Conservation (phyloP, 2,113 vertebrate species). For the Microcebus lehilahytsara region DNA sequence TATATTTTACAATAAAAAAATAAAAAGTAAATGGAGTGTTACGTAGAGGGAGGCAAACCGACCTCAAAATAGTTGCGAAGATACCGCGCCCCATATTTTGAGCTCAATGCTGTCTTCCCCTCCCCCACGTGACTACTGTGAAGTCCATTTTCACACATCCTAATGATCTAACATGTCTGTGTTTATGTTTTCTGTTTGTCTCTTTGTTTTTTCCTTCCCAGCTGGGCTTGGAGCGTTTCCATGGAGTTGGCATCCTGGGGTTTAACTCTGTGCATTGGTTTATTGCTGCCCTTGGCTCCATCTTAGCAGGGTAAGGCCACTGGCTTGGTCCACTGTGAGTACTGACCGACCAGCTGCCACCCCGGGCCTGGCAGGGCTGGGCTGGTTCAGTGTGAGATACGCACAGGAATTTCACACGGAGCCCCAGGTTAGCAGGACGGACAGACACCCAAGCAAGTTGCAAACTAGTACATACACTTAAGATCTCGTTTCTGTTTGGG, state of each 20-base stretch:
- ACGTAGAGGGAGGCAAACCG: neutral
- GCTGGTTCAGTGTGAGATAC: neutral
- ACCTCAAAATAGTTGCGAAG: neutral
- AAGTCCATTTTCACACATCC: neutral
- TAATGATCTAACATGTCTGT: rapidly evolving
- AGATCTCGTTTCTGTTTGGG: too few species aligned
- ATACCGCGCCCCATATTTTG: neutral
- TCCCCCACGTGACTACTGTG: rapidly evolving
- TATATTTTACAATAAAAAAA: neutral
- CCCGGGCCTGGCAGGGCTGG: neutral
- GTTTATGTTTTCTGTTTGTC: neutral
- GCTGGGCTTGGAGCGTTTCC: conserved; percentile 93
- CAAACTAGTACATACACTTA: too few species aligned
- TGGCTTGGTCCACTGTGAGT: rapidly evolving
- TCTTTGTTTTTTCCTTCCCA: conserved; percentile 75
- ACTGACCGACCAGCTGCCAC: rapidly evolving
- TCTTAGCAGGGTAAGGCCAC: conserved; percentile 92
- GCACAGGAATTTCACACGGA: neutral
- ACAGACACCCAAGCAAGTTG: neutral
- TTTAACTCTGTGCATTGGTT: conserved; percentile 96
- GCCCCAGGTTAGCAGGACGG: neutral
- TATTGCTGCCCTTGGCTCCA: conserved; percentile 90
- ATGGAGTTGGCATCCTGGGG: conserved; percentile 94
- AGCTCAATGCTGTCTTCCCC: neutral
- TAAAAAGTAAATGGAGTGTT: neutral